Percentiles rank a stretch among this genome's conserved stretches.
Evolutionary conservation across 2,113 vertebrate species (phyloP).

Genomic region (Hemichromis elongatus): DNA sequence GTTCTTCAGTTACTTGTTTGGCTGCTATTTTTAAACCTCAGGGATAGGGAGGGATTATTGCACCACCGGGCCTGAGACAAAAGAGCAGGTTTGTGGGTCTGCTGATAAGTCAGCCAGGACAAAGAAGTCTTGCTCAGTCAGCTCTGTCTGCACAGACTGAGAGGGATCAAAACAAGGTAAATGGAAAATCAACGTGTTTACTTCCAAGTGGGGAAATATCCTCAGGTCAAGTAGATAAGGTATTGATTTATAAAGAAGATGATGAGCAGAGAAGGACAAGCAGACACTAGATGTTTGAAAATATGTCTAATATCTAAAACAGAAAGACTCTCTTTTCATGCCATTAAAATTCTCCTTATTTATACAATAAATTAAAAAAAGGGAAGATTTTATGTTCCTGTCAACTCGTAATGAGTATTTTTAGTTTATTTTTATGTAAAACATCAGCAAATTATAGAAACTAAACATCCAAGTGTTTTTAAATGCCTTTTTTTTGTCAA

Average conservation of each 20-base stretch:
- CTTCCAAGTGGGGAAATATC: background rate
- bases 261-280: background rate
- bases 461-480: background rate
- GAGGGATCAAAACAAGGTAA: conserved; percentile 16
- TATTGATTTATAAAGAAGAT: background rate
- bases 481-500: background rate
- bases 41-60: conserved; percentile 7
- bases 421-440: background rate
- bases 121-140: background rate
- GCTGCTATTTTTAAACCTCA: conserved; percentile 51
- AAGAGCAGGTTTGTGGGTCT: conserved; percentile 31
- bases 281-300: background rate
- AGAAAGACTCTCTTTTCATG: background rate
- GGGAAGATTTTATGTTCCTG: background rate
- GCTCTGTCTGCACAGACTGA: background rate
- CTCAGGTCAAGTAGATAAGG: background rate
- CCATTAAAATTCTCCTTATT: background rate
- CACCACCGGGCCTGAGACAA: conserved; percentile 28
- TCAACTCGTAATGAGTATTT: background rate
- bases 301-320: background rate
- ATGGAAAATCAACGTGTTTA: conserved; percentile 7
- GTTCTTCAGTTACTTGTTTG: conserved; percentile 3
- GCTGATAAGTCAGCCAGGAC: conserved; percentile 50
- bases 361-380: background rate
- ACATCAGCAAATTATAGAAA: background rate